These are phyloP conservation scores for Standfussiana lucernea DNA, from an alignment of 2,888 invertebrate species.

Conservation along the genomic window DNA sequence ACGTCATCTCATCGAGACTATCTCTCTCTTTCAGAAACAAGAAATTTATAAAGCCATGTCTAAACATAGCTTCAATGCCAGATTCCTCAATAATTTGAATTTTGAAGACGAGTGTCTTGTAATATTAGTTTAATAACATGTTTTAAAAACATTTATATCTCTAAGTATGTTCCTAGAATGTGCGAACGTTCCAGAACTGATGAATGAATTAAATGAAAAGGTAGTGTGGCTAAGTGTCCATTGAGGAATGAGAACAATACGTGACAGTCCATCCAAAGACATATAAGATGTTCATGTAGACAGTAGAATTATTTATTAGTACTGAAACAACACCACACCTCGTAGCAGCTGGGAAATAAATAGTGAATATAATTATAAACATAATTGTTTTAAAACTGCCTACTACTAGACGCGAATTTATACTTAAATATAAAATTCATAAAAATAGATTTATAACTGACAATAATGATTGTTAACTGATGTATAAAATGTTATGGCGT, in stretches of 20 bases:
- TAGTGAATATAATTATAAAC: slow-evolving; percentile 83
- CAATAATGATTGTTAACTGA: slow-evolving; percentile 91
- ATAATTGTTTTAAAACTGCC: slow-evolving; percentile 90
- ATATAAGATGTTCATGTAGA: slow-evolving; percentile 54
- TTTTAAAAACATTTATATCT: slow-evolving; percentile 42
- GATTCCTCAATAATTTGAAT: slow-evolving; percentile 18
- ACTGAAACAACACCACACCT: slow-evolving; percentile 75
- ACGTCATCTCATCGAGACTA: slow-evolving; percentile 19
- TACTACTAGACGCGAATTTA: slow-evolving; percentile 90
- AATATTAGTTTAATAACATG: slow-evolving; percentile 20
- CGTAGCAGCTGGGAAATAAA: slow-evolving; percentile 77
- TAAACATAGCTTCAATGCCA: slow-evolving; percentile 9
- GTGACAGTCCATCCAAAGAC: slow-evolving; percentile 62
- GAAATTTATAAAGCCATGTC: too few relatives aligned
- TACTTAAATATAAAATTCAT: slow-evolving; percentile 89
- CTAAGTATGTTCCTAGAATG: slow-evolving; percentile 57
- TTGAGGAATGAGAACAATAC: slow-evolving; percentile 60
- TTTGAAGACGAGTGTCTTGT: slow-evolving; percentile 18
- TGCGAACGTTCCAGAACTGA: slow-evolving; percentile 42
- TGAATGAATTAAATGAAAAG: slow-evolving; percentile 40
- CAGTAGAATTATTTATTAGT: slow-evolving; percentile 50
- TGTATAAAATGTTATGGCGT: slow-evolving; percentile 90
- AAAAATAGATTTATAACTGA: slow-evolving; percentile 91
- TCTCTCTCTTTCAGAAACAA: slow-evolving; percentile 21
- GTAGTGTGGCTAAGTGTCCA: slow-evolving; percentile 54